Conservation (phyloP, 2,113 vertebrate species). For the Struthidea cinerea region DNA sequence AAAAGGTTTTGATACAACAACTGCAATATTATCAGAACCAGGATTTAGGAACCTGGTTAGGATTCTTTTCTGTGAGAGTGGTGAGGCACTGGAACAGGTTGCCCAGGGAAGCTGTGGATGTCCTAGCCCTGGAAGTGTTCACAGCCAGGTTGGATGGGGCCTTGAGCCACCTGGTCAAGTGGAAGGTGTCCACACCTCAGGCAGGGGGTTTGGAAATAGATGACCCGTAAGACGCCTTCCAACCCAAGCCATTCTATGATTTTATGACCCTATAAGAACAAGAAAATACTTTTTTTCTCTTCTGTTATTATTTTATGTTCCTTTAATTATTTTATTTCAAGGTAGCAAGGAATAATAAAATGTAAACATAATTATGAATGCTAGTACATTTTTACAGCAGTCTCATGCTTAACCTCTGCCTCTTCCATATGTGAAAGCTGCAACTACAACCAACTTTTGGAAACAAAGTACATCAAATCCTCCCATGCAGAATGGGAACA, state of each 20-base stretch:
- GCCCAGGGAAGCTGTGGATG: background rate
- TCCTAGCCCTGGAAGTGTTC: background rate
- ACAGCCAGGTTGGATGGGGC: background rate
- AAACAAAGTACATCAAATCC: background rate
- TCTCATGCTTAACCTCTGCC: background rate
- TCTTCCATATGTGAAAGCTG: background rate
- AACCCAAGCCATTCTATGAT: background rate
- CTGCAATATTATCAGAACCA: background rate
- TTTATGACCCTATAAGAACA: background rate
- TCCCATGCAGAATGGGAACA: fast-evolving
- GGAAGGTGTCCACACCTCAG: background rate
- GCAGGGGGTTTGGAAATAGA: background rate
- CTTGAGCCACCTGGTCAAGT: background rate
- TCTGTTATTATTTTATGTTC: background rate
- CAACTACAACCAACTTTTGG: background rate
- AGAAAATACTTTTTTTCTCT: background rate
- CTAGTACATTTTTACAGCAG: background rate
- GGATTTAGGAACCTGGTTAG: background rate
- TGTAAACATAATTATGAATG: background rate
- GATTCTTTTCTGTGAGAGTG: background rate
- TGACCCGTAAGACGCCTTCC: background rate
- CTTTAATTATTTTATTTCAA: background rate
- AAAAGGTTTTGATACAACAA: background rate
- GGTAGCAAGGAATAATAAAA: background rate
- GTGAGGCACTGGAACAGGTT: background rate